These are phyloP conservation scores for Meiosimyza decipiens DNA, from an alignment of 2,888 invertebrate species.

Conservation along the genomic window DNA sequence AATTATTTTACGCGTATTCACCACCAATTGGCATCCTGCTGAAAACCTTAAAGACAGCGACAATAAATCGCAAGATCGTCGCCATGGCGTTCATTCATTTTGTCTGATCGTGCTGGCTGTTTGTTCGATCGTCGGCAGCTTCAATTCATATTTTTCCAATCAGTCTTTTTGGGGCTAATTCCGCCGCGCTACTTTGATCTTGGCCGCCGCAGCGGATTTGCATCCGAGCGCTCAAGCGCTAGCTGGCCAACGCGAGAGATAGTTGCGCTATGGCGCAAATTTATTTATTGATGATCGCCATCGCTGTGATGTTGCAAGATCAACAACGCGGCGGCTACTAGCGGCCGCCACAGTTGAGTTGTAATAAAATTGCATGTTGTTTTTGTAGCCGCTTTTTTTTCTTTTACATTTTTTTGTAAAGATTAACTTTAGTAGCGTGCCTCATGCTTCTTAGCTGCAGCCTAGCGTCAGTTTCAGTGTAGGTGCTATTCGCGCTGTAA, in stretches of 20 bases:
- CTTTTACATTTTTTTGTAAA: background rate
- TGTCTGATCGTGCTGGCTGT: background rate
- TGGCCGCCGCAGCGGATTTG: slow-evolving; percentile 31
- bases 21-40: slow-evolving; percentile 34
- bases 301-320: slow-evolving; percentile 38
- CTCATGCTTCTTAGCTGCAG: slow-evolving; percentile 47
- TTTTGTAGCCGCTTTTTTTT: background rate
- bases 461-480: slow-evolving; percentile 22
- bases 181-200: slow-evolving; percentile 35
- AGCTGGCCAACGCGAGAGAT: background rate
- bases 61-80: slow-evolving; percentile 32
- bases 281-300: slow-evolving; percentile 45
- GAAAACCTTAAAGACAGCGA: slow-evolving; percentile 22
- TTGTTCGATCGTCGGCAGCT: slow-evolving; percentile 16
- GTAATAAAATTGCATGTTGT: slow-evolving; percentile 17
- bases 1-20: slow-evolving; percentile 19
- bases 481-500: slow-evolving; percentile 36
- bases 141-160: slow-evolving; percentile 42
- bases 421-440: slow-evolving; percentile 7
- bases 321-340: slow-evolving; percentile 51
- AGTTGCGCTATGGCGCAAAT: slow-evolving; percentile 31
- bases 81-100: background rate
- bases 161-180: slow-evolving; percentile 40
- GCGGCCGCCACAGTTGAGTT: slow-evolving; percentile 47
- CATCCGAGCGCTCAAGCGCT: slow-evolving; percentile 27